phyloP scores from a whole-genome alignment of 2,113 vertebrate species.

The Myrmophylax atrothorax region DNA sequence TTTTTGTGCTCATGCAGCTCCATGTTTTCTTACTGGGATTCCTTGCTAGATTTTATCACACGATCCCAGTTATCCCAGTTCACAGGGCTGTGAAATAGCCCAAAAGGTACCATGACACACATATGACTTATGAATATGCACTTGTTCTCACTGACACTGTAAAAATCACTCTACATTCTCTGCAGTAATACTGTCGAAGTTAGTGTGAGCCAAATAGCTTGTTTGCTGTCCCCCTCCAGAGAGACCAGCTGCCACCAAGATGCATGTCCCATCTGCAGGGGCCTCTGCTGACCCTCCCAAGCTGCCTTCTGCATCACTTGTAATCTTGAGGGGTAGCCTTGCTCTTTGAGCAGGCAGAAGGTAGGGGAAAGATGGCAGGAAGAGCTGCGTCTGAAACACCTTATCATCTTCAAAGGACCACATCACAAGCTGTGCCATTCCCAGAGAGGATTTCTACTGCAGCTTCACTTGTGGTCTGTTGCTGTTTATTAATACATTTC shows the following conservation, averaged over 20 bases:
- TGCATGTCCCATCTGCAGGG: not conserved
- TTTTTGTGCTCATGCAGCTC: not conserved
- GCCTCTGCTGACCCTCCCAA: fast-evolving
- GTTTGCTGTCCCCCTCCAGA: not conserved
- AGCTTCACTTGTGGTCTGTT: not conserved
- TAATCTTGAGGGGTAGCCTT: not conserved
- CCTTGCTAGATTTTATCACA: not conserved
- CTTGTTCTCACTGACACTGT: not conserved
- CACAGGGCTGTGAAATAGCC: not conserved
- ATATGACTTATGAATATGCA: not conserved
- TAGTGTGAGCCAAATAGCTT: not conserved
- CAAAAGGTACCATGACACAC: not conserved
- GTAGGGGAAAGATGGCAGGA: not conserved
- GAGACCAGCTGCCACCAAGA: not conserved
- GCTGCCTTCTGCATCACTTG: not conserved
- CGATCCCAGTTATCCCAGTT: not conserved
- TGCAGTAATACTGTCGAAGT: not conserved
- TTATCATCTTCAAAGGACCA: not conserved
- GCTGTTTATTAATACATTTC: not conserved
- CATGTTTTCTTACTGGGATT: not conserved
- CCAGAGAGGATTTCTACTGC: not conserved
- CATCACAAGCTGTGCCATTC: fast-evolving
- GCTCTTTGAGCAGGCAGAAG: fast-evolving
- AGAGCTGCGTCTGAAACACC: not conserved
- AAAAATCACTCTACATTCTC: not conserved